Conservation (phyloP, 2,888 invertebrate species). For the Drosophila anceps region DNA sequence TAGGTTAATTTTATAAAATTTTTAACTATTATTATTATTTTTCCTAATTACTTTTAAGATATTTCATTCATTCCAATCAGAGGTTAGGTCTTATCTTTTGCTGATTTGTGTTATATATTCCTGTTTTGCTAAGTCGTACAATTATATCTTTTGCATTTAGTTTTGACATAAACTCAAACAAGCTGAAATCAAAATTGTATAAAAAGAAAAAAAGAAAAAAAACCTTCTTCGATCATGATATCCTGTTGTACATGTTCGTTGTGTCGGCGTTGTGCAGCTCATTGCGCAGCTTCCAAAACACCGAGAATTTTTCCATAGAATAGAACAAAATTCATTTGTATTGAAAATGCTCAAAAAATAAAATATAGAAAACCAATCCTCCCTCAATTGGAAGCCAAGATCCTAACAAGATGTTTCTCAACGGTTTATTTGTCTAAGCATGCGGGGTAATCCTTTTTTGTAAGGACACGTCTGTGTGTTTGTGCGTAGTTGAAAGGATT, state of each 20-base stretch:
- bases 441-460: conserved; percentile 83
- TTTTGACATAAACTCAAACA: conserved; percentile 48
- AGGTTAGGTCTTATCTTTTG: neutral
- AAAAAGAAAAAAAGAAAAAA: neutral
- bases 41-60: neutral
- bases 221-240: conserved; percentile 63
- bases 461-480: conserved; percentile 75
- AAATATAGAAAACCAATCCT: conserved; percentile 67
- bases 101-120: neutral
- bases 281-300: conserved; percentile 75
- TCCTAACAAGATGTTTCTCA: conserved; percentile 78
- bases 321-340: conserved; percentile 53
- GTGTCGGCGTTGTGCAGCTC: conserved; percentile 78
- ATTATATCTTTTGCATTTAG: neutral
- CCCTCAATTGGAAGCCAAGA: conserved; percentile 72
- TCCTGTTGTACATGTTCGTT: conserved; percentile 41
- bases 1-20: too few species aligned
- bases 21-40: neutral
- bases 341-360: conserved; percentile 57
- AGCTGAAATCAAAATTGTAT: conserved; percentile 50
- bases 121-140: neutral
- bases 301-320: conserved; percentile 52
- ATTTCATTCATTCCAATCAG: neutral
- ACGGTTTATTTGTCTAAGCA: conserved; percentile 65
- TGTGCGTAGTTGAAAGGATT: conserved; percentile 72